Base-by-base conservation (phyloP, 1,140 invertebrate species). In the Asobara japonica region DNA sequence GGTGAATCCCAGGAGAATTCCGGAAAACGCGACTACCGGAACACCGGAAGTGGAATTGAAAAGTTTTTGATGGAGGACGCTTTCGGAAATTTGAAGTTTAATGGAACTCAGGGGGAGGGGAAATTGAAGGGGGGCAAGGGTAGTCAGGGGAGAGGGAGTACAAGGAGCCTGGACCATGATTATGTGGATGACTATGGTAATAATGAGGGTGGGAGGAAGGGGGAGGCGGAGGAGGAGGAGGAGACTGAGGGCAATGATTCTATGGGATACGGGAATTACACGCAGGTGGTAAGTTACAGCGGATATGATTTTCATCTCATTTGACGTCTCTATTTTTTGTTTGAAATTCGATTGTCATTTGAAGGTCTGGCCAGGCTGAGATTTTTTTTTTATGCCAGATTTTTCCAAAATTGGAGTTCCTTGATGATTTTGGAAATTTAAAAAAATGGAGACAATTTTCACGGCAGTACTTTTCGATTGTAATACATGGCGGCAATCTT, bases 151-250 rank as follows among this genome's bases (percentile, higher is more conserved):
- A 80, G 77, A 68, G 81, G 74, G 18, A 84, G n/a, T n/a, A n/a
- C n/a, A n/a, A n/a, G 83, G 77, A 85, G 77, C 38, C 71, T 78
- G 1, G 84, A 83, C 20, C 74, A 77, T 66, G 83, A 85, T 73
- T 83, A 85, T 72, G 81, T 83, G 27, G 83, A 79, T 36, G 80
- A 83, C 45, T 79, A 81, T 48, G 83, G 82, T 20, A 80, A 82
- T 62, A 48, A 36, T 31, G 75, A 74, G 11, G 65, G 60, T 27
- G 77, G 16, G 82, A 82, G n/a, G 41, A 45, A 10, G 11, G 29
- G 27, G 11, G 78, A 76, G 56, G 56, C 65, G 56, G 77, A 71
- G 2, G 69, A 74, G n/a, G 76, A 74, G 60, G 76, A 80, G 18
- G 83, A 69, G 16, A 82, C n/a, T n/a, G n/a, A n/a, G n/a, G n/a